Base-by-base conservation (phyloP, 2,113 vertebrate species). In the Xiphorhynchus elegans region DNA sequence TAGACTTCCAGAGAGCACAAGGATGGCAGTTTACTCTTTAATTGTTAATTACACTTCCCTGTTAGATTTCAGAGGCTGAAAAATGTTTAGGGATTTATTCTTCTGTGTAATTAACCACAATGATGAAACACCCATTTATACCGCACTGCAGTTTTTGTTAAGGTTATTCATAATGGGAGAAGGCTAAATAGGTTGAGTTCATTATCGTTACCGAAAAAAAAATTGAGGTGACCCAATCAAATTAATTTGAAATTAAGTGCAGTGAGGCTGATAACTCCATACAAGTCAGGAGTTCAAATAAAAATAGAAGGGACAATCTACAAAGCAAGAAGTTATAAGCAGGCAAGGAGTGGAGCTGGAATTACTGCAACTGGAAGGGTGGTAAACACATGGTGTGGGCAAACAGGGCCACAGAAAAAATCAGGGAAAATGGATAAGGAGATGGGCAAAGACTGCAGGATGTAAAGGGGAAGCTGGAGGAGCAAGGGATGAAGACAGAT, bases 151-250 rank as follows among this genome's bases (percentile, higher is more conserved):
- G 90, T 81, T 93, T 95, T 90, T 79, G 79, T 84, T 93, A 64
- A 96, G 96, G 93, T 96, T 94, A 94, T 96, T 92, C 94, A 81
- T 96, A 95, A 97, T 92, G 93, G 95, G 52, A 76, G 90, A 96
- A 97, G 92, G 90, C 95, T 96, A 96, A 97, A 95, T 86, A 96
- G 93, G 90, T 94, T 96, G 92, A 96, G 95, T 95, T 96, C 93
- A 97, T 96, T 95, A 94, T 94, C 63, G 21, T 89, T 95, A 90
- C 40, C 49, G 64, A 63, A 74, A 90, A 88, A 46, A 94, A 86
- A 90, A 33, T 5, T 21, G 83, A 96, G 88, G 86, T 92, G 93
- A 97, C 96, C 93, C 95, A 95, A 96, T 93, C 95, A 92, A 93
- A 96, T 96, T 96, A 96, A 97, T 96, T 87, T 86, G 68, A 95